Base-by-base conservation (phyloP, 2,888 invertebrate species). In the Hetaerina titia region DNA sequence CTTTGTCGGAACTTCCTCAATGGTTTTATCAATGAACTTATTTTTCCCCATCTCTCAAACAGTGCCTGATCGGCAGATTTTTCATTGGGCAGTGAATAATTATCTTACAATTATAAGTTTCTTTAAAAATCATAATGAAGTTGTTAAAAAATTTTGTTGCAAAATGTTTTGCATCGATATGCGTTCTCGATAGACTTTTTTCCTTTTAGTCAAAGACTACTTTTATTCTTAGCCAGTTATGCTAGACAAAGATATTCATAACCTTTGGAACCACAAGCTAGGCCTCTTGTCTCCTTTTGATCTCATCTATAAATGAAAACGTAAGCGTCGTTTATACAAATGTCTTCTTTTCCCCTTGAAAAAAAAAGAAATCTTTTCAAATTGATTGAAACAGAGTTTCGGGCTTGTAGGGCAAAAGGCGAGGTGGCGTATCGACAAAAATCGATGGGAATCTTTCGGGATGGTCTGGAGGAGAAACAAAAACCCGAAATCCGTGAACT, bases 251-350 rank as follows among this genome's bases (percentile, higher is more conserved):
- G 81, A 81, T 31, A 31, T 81, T 81, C 31, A 81, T 81, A 31
- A 8, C 22, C 81, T 31, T 15, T 25, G 19, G 81, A 31, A 22
- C 19, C 31, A 31, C 81, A 81, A 81, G 25, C 81, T 31, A 22
- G 25, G 81, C 81, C 81, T n/a, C 81, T 81, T 81, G 81, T 31
- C 81, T 81, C 13, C 81, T 81, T 81, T 81, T 81, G 81, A 81
- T 31, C 81, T 31, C 81, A 81, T 81, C 81, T 22, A 81, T 81
- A 31, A 81, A 31, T 81, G 81, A 31, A 31, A 81, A 31, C 31
- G 25, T 81, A 9, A 31, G 25, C n/a, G 81, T 31, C 81, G 31
- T 31, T 13, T 31, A 11, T 31, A 81, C n/a, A 69, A 69, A 69
- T 31, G 81, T 81, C 81, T 31, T n/a, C 81, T 31, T 74, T 74